Evolutionary conservation across 2,113 vertebrate genomes (phyloP).

Genomic region (Catharus minimus): DNA sequence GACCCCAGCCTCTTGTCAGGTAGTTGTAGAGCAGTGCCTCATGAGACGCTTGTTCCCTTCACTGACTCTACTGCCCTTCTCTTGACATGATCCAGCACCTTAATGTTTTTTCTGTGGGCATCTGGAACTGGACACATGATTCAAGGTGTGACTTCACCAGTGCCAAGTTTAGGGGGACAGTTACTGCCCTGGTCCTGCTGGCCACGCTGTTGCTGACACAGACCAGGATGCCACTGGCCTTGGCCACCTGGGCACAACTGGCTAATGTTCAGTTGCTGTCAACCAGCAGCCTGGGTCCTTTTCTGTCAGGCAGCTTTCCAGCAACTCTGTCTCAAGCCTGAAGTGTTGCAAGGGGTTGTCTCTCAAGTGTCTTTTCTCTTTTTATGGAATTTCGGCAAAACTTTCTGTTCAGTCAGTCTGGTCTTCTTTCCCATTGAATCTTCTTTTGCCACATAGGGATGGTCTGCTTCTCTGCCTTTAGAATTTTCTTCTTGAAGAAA

Average conservation of each 20-base stretch:
- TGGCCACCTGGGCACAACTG: background rate
- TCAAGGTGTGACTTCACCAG: background rate
- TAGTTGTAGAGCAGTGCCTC: background rate
- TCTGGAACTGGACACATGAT: background rate
- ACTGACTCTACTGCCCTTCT: background rate
- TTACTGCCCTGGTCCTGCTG: background rate
- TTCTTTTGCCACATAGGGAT: background rate
- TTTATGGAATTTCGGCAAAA: background rate
- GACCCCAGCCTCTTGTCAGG: background rate
- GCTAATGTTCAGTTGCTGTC: background rate
- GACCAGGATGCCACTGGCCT: background rate
- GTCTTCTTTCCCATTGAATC: background rate
- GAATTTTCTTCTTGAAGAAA: background rate
- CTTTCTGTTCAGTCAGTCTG: background rate
- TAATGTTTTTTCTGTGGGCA: background rate
- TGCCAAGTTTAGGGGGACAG: background rate
- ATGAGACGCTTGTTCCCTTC: background rate
- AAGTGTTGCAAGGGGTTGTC: accelerated
- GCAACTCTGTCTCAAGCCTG: background rate
- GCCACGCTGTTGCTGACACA: background rate
- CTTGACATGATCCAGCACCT: background rate
- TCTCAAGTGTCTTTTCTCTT: background rate
- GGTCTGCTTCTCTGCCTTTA: background rate
- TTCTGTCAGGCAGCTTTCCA: background rate
- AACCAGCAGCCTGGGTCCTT: background rate